Evolutionary conservation across 1,140 invertebrate genomes (phyloP), one percentile per base, ranked within the genome.

Genomic region (Ericerus pela): DNA sequence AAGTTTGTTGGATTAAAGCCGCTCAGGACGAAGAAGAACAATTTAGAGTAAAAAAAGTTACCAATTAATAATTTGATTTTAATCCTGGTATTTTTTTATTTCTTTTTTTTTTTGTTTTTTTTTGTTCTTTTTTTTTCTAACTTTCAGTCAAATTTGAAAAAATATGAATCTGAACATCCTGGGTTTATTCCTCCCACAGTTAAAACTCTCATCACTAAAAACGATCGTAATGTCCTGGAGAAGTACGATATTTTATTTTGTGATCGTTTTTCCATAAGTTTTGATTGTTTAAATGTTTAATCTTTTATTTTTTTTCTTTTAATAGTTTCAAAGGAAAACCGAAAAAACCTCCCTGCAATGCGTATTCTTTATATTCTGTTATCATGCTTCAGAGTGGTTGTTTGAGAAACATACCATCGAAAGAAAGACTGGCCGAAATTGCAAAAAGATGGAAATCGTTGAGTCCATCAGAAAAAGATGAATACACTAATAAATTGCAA

Each of bases 361-460:
- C 10, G 2, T 47, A 47, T 14, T 47, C 41, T 47, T 47, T 47
- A 16, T 47, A 47, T 16, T 24, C 20, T 47, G 20, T 10, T 10
- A 24, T 24, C 8, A 47, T 18, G 11, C 14, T 47, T 24, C 41
- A 47, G 26, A 47, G 26, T 24, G 41, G 41, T 16, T 47, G 20
- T 2, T 16, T 47, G 10, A 47, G 26, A 22, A 24, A 47, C 3
- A 47, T 47, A 8, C 10, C 10, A 14, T 47, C 41, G 10, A 47
- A 47, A 47, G 10, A 10, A 18, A 47, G 41, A 47, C 26, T 47
- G 41, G 41, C 41, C 8, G 41, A 47, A 22, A 47, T 47, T 47
- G 2, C 41, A 10, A 20, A 24, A 47, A 20, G 41, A 47, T 47
- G 41, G 41, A 47, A 47, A 24, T 18, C 41, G 11, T 24, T 47